Evolutionary conservation across 2,888 invertebrate species (phyloP).

Genomic region (Catocala fraxini): DNA sequence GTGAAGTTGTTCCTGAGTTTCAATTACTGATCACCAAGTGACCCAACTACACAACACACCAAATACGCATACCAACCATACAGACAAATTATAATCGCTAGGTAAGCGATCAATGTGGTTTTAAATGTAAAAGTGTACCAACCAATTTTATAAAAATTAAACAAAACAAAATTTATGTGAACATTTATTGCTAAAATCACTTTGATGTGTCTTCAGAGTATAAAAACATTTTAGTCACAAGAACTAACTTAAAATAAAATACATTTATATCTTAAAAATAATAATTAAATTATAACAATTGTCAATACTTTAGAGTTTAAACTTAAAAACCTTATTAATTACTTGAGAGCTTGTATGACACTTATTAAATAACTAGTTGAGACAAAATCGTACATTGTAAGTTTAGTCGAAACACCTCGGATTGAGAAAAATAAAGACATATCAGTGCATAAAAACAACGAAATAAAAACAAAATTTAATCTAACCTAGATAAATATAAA

Average conservation of each 20-base stretch:
- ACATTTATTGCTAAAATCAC: conserved; percentile 46
- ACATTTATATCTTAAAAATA: conserved; percentile 24
- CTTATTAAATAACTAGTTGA: conserved; percentile 14
- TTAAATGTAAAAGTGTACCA: too few relatives aligned
- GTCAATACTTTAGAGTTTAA: conserved; percentile 43
- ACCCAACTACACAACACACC: too few relatives aligned
- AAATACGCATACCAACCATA: too few relatives aligned
- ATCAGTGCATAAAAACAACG: not conserved
- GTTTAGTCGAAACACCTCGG: not conserved
- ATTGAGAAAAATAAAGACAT: not conserved
- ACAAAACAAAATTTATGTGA: too few relatives aligned
- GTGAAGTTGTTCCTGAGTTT: too few relatives aligned
- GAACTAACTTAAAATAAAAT: conserved; percentile 33
- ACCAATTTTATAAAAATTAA: too few relatives aligned
- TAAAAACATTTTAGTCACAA: conserved; percentile 42
- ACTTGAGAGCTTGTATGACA: conserved; percentile 34
- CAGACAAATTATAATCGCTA: too few relatives aligned
- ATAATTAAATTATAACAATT: conserved; percentile 32
- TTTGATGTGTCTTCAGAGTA: conserved; percentile 37
- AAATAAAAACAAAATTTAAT: too few relatives aligned
- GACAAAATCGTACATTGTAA: conserved; percentile 1
- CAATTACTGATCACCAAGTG: too few relatives aligned
- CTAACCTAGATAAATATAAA: too few relatives aligned
- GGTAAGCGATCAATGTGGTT: too few relatives aligned
- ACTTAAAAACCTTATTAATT: conserved; percentile 26